A percentile compares a stretch with the other conserved stretches of the same genome.
These are phyloP conservation scores for Tor tambroides DNA, from an alignment of 2,113 vertebrate species.

Conservation along the genomic window DNA sequence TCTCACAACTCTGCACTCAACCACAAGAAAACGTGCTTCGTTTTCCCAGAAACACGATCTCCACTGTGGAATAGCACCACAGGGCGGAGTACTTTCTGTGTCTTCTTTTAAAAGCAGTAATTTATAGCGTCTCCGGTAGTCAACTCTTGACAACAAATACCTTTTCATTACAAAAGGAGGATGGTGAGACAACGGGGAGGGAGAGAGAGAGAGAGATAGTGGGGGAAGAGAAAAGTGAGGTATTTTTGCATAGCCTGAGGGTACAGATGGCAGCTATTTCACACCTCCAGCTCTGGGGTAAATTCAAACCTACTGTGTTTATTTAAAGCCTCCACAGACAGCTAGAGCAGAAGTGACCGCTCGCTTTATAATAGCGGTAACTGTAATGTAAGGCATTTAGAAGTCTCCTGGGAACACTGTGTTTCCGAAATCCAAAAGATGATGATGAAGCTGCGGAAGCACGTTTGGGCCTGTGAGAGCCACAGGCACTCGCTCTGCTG, in stretches of 20 bases:
- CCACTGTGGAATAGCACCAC: slow-evolving; percentile 64
- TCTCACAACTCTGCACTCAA: slow-evolving; percentile 52
- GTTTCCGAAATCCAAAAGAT: slow-evolving; percentile 72
- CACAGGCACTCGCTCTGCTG: slow-evolving; percentile 69
- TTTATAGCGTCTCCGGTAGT: slow-evolving; percentile 75
- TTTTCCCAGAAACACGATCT: slow-evolving; percentile 70
- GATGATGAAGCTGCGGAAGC: slow-evolving; percentile 73
- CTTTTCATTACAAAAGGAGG: slow-evolving; percentile 76
- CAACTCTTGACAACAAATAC: slow-evolving; percentile 78
- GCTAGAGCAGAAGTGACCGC: slow-evolving; percentile 55
- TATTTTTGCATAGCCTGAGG: slow-evolving; percentile 36
- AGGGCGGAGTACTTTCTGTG: slow-evolving; percentile 64
- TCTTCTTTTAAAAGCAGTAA: slow-evolving; percentile 60
- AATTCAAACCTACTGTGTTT: slow-evolving; percentile 24
- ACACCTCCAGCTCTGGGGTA: slow-evolving; percentile 26
- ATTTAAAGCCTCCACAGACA: slow-evolving; percentile 25
- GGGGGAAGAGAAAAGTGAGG: slow-evolving; percentile 60
- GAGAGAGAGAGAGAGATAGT: slow-evolving; percentile 50
- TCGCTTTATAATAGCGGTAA: slow-evolving; percentile 69
- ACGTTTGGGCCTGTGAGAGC: slow-evolving; percentile 61
- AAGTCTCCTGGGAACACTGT: slow-evolving; percentile 65
- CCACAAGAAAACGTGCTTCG: slow-evolving; percentile 53
- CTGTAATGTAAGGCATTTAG: slow-evolving; percentile 71
- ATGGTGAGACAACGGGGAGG: slow-evolving; percentile 46
- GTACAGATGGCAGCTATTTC: slow-evolving; percentile 34